These are phyloP conservation scores for Desoria tigrina DNA, from an alignment of 2,888 invertebrate genomes.

Conservation along the genomic window DNA sequence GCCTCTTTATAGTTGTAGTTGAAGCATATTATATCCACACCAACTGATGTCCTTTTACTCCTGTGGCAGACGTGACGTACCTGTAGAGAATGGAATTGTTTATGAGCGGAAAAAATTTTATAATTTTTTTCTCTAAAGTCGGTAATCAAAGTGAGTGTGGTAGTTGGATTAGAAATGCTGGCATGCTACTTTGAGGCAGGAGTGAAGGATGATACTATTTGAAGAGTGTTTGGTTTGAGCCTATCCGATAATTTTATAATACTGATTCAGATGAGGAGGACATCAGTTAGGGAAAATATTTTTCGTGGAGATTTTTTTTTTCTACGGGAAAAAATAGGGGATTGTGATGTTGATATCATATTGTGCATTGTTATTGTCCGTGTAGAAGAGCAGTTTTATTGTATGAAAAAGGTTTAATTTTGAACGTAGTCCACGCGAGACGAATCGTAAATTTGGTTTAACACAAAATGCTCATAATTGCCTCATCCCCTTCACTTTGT, in stretches of 20 bases:
- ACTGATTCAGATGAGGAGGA: not conserved
- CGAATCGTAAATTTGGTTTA: slow-evolving; percentile 54
- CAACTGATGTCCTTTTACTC: too few species aligned
- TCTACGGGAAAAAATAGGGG: slow-evolving; percentile 5
- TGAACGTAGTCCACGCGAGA: slow-evolving; percentile 51
- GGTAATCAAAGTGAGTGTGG: slow-evolving; percentile 17
- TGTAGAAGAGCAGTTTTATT: slow-evolving; percentile 27
- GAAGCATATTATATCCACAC: too few species aligned
- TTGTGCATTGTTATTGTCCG: slow-evolving; percentile 22
- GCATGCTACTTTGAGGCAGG: not conserved
- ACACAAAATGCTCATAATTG: slow-evolving; percentile 53
- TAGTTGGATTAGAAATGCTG: slow-evolving; percentile 4
- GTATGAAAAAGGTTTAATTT: slow-evolving; percentile 37
- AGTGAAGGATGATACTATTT: slow-evolving; percentile 22
- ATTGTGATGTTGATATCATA: slow-evolving; percentile 15
- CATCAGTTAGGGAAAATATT: slow-evolving; percentile 18
- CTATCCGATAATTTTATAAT: not conserved
- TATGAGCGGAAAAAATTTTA: slow-evolving; percentile 15
- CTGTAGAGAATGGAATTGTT: slow-evolving; percentile 18
- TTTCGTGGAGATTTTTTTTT: slow-evolving; percentile 14
- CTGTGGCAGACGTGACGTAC: slow-evolving; percentile 13
- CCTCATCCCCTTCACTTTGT: slow-evolving; percentile 31
- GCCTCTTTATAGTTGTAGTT: too few species aligned
- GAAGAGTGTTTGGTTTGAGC: slow-evolving; percentile 1
- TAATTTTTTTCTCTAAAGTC: slow-evolving; percentile 11